A percentile compares a stretch with the other conserved stretches of the same genome.
Evolutionary conservation across 2,797 vertebrate species (phyloP).

Genomic region (Gymnoscopelus braueri): DNA sequence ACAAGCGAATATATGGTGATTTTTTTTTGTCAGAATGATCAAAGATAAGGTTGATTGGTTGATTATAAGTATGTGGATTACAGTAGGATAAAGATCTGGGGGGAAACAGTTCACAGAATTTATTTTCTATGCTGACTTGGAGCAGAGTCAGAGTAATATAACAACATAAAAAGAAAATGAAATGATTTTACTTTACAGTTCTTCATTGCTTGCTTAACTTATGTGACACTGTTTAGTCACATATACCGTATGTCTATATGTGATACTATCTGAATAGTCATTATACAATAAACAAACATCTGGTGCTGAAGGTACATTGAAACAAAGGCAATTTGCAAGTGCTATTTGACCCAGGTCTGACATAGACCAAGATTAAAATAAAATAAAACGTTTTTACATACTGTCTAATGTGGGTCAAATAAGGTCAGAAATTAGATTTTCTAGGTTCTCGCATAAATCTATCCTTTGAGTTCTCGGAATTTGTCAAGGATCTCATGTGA

Average conservation of each 20-base stretch:
- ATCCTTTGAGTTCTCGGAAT: constrained; percentile 50
- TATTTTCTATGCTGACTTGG: too few relatives aligned
- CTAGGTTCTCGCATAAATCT: constrained; percentile 51
- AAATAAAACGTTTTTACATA: too few relatives aligned
- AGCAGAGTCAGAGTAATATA: too few relatives aligned
- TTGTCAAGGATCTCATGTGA: constrained; percentile 44
- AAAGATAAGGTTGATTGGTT: neutral
- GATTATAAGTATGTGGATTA: too few relatives aligned
- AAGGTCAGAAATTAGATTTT: constrained; percentile 37
- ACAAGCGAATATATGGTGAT: neutral
- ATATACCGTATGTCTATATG: too few relatives aligned
- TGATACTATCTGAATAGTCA: too few relatives aligned
- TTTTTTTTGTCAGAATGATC: neutral
- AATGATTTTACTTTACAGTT: too few relatives aligned
- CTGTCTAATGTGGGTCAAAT: constrained; percentile 20
- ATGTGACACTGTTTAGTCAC: too few relatives aligned
- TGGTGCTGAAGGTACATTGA: neutral
- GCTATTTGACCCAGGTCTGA: neutral
- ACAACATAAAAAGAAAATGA: too few relatives aligned
- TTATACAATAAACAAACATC: neutral
- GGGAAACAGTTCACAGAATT: too few relatives aligned
- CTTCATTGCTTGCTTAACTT: too few relatives aligned
- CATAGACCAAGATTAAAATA: constrained; percentile 19
- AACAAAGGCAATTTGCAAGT: neutral
- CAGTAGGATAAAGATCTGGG: too few relatives aligned